Conservation (phyloP, 2,888 invertebrate species). For the Drosophila yooni region DNA sequence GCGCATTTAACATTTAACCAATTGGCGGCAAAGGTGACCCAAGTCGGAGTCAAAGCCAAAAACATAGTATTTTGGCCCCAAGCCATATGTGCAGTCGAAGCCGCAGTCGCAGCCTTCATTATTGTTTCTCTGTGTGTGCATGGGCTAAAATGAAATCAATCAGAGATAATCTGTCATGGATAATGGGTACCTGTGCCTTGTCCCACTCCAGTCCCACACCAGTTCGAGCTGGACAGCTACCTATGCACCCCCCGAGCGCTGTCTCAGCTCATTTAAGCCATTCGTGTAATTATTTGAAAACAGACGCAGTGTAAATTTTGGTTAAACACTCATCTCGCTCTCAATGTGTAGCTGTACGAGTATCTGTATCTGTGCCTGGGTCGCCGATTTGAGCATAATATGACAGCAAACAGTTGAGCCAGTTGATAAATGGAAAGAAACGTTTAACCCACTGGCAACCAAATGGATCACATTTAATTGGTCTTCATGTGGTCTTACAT, state of each 20-base stretch:
- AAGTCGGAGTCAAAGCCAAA: slow-evolving; percentile 26
- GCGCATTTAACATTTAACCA: slow-evolving; percentile 70
- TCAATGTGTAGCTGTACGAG: slow-evolving; percentile 15
- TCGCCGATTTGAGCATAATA: slow-evolving; percentile 79
- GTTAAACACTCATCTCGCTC: slow-evolving; percentile 70
- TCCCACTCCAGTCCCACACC: slow-evolving; percentile 34
- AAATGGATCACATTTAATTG: slow-evolving; percentile 78
- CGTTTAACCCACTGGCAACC: slow-evolving; percentile 62
- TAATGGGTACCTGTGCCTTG: slow-evolving; percentile 74
- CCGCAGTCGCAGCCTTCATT: slow-evolving; percentile 68
- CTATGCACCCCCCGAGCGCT: slow-evolving; percentile 19
- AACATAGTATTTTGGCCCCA: slow-evolving; percentile 63
- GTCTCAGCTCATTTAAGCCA: slow-evolving; percentile 71
- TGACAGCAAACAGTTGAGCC: slow-evolving; percentile 81
- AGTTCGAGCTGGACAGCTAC: slow-evolving; percentile 12
- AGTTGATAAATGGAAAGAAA: slow-evolving; percentile 77
- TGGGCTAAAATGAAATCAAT: slow-evolving; percentile 77
- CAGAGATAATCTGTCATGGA: slow-evolving; percentile 78
- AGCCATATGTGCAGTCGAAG: slow-evolving; percentile 64
- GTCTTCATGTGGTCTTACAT: slow-evolving; percentile 18
- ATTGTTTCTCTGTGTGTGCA: slow-evolving; percentile 46
- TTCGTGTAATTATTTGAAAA: slow-evolving; percentile 82
- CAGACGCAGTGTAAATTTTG: slow-evolving; percentile 79
- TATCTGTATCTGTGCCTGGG: slow-evolving; percentile 36
- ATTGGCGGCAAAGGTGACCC: slow-evolving; percentile 70